Evolutionary conservation across 2,797 vertebrate species (phyloP).

Genomic region (Novumbra hubbsi): DNA sequence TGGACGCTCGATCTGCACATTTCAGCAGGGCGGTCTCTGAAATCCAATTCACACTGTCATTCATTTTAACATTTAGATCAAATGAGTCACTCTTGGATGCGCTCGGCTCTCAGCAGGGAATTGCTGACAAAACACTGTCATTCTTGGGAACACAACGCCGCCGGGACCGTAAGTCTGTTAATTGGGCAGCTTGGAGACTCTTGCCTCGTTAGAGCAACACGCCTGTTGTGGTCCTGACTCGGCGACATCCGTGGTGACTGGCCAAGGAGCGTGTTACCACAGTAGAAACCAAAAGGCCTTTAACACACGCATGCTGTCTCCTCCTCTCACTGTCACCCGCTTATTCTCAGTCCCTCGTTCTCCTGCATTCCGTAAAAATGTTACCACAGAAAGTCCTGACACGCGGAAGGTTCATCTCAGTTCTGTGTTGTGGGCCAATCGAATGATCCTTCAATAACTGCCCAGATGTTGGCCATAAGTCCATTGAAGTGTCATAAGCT

Average conservation of each 20-base stretch:
- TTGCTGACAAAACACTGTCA: slow-evolving; percentile 3
- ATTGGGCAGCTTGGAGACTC: slow-evolving; percentile 18
- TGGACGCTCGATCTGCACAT: not conserved
- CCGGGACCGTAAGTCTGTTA: not conserved
- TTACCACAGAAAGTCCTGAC: not conserved
- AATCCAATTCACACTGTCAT: not conserved
- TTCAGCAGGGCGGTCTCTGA: not conserved
- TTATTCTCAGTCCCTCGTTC: not conserved
- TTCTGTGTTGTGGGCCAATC: not conserved
- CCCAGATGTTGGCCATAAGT: not conserved
- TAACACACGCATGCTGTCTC: not conserved
- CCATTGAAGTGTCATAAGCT: not conserved
- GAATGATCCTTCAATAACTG: not conserved
- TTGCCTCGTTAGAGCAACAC: slow-evolving; percentile 39
- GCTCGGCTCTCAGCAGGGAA: not conserved
- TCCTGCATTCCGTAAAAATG: slow-evolving; percentile 4
- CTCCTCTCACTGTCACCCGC: not conserved
- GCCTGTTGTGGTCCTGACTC: slow-evolving; percentile 26
- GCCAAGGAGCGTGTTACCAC: slow-evolving; percentile 22
- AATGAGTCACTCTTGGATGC: not conserved
- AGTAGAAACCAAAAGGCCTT: slow-evolving; percentile 16
- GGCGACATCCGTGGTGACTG: slow-evolving; percentile 14
- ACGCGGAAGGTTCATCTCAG: not conserved
- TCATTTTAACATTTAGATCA: not conserved
- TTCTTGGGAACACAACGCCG: slow-evolving; percentile 13